phyloP scores from a whole-genome alignment of 2,888 invertebrate genomes.

The Pterobdella sp. region DNA sequence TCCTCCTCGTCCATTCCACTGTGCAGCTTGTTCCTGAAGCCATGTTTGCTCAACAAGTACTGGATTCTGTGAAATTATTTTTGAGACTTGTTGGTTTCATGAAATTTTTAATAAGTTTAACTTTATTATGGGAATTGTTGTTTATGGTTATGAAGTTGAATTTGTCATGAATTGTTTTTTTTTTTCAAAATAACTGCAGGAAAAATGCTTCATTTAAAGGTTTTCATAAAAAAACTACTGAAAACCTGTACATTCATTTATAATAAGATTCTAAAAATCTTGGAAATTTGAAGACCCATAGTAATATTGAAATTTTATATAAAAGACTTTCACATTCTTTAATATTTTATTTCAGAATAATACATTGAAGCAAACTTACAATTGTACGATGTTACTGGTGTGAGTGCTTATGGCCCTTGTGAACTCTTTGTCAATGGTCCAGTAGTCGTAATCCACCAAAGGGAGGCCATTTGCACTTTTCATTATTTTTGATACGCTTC shows the following conservation, averaged over 20 bases:
- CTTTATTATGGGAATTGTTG: too few relatives aligned
- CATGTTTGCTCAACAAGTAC: constrained; percentile 43
- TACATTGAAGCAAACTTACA: background rate
- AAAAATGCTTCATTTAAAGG: too few relatives aligned
- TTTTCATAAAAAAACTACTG: too few relatives aligned
- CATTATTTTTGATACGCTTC: background rate
- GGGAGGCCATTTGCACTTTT: background rate
- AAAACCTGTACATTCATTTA: too few relatives aligned
- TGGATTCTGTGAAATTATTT: constrained; percentile 41
- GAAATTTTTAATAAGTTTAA: background rate
- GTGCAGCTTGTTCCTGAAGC: constrained; percentile 42
- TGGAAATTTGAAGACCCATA: background rate
- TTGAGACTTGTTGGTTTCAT: background rate
- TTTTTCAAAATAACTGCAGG: too few relatives aligned
- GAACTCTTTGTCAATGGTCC: background rate
- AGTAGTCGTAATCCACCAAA: constrained; percentile 6
- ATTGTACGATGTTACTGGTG: background rate
- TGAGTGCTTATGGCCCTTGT: background rate
- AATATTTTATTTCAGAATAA: background rate
- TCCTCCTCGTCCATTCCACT: constrained; percentile 41
- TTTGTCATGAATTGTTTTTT: too few relatives aligned
- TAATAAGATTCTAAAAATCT: background rate
- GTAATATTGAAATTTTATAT: background rate
- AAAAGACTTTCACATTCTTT: background rate
- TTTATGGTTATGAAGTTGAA: too few relatives aligned